Percentiles rank a stretch among this genome's conserved stretches.
Evolutionary conservation across 2,888 invertebrate genomes (phyloP).

Genomic region (Drosophila antonietae): DNA sequence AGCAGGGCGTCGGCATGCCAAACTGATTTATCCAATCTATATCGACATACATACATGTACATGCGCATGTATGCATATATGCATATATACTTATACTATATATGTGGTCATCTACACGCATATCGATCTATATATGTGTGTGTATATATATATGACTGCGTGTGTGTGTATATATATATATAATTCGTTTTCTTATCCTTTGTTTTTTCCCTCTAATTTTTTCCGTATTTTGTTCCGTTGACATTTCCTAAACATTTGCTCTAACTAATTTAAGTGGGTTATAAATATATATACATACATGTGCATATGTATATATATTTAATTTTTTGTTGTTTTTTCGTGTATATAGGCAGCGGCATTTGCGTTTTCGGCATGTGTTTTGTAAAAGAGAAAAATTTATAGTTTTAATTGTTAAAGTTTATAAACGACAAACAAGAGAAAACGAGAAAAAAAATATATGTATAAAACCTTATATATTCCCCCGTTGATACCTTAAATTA

Average conservation of each 20-base stretch:
- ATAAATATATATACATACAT: constrained; percentile 11
- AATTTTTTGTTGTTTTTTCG: constrained; percentile 17
- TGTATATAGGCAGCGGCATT: constrained; percentile 67
- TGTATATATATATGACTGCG: background rate
- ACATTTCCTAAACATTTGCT: constrained; percentile 15
- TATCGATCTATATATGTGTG: background rate
- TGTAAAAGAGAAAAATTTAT: constrained; percentile 45
- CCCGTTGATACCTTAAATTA: constrained; percentile 61
- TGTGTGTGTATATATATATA: background rate
- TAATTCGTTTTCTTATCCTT: background rate
- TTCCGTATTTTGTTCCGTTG: constrained; percentile 10
- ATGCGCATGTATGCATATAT: background rate
- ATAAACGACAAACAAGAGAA: constrained; percentile 33
- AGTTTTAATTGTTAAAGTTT: constrained; percentile 76
- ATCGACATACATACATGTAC: constrained; percentile 3
- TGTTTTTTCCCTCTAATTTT: background rate
- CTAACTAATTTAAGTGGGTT: constrained; percentile 39
- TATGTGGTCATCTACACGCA: background rate
- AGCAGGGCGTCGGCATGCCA: constrained; percentile 85
- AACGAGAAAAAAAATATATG: background rate
- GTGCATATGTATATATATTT: background rate
- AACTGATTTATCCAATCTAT: constrained; percentile 56
- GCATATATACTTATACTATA: background rate
- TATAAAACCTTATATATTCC: constrained; percentile 34
- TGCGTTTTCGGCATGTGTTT: constrained; percentile 50